Conservation (phyloP, 1,140 invertebrate genomes). For the Diorhabda elongata region DNA sequence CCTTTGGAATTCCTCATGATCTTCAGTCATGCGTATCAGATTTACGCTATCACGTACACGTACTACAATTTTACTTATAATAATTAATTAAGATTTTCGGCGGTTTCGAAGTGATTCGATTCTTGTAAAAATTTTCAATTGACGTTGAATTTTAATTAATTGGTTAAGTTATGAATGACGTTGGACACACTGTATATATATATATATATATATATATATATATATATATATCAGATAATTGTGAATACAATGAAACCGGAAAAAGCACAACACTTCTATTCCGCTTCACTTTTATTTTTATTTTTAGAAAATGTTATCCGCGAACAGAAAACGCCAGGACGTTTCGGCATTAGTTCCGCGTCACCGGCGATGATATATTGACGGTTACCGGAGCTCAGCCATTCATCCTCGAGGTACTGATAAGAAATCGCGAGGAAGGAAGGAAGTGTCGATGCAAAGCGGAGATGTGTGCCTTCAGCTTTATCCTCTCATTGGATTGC, state of each 20-base stretch:
- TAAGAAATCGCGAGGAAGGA: constrained; percentile 23
- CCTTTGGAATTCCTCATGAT: no score
- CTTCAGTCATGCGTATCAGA: no score
- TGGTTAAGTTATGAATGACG: no score
- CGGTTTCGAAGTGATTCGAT: no score
- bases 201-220: no score
- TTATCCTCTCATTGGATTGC: constrained; percentile 1
- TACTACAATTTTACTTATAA: no score
- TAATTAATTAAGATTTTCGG: no score
- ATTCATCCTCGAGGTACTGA: constrained; percentile 24
- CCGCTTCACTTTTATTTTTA: neutral
- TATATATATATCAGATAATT: no score
- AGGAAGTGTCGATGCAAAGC: constrained; percentile 23
- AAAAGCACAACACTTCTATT: neutral
- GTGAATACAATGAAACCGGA: neutral
- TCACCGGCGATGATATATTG: constrained; percentile 23
- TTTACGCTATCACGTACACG: no score
- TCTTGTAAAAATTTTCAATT: no score
- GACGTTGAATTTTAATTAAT: no score
- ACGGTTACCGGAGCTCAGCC: constrained; percentile 20
- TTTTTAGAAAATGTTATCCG: neutral
- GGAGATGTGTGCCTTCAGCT: constrained; percentile 3
- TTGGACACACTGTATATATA: no score
- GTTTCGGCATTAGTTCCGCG: constrained; percentile 21
- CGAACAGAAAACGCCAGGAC: constrained; percentile 1